Evolutionary conservation across 2,113 vertebrate species (phyloP).

Genomic region (Corydoras sp.): DNA sequence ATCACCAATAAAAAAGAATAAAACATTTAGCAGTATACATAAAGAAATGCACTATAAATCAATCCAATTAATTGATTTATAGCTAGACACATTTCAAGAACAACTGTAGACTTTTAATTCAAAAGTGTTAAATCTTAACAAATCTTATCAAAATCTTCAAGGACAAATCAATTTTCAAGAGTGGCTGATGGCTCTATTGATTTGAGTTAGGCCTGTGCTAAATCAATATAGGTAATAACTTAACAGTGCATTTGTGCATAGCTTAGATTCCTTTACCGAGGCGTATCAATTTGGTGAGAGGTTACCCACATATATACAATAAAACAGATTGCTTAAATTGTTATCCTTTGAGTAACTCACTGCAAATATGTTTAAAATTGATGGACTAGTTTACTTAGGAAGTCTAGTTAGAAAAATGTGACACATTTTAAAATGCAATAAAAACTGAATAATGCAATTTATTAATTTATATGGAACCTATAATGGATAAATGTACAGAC

Average conservation of each 20-base stretch:
- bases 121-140: not conserved
- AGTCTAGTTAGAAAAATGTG: not conserved
- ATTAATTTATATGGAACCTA: no score
- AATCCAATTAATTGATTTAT: no score
- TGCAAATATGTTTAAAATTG: not conserved
- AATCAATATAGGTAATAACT: not conserved
- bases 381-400: not conserved
- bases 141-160: not conserved
- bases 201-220: not conserved
- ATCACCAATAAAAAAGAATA: no score
- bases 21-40: no score
- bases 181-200: constrained; percentile 9
- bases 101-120: not conserved
- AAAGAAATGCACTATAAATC: no score
- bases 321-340: not conserved
- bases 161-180: constrained; percentile 18
- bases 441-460: no score
- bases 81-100: not conserved
- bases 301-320: constrained; percentile 8
- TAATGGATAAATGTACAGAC: no score
- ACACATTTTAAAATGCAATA: no score
- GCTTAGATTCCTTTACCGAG: constrained; percentile 9
- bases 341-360: not conserved
- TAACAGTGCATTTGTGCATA: constrained; percentile 3
- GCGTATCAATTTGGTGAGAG: not conserved